A percentile compares a stretch with the other conserved stretches of the same genome.
Conservation (phyloP, 2,113 vertebrate genomes). For the Rostratula benghalensis region DNA sequence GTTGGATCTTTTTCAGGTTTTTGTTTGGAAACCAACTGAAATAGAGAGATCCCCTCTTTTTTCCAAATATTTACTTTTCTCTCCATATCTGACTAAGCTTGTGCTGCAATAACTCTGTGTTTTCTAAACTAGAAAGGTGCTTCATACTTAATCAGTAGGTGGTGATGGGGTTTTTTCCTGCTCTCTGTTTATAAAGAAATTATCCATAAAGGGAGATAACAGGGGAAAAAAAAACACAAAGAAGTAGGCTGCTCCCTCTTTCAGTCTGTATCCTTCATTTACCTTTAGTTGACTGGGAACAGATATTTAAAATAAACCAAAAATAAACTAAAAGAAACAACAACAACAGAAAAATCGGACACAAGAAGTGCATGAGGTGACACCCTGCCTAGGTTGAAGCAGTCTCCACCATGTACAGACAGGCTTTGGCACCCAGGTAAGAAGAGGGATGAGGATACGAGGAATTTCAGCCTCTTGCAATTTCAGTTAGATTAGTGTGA, state of each 20-base stretch:
- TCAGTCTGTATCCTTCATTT: neutral
- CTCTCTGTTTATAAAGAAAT: neutral
- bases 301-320: neutral
- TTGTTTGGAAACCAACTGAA: neutral
- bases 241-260: neutral
- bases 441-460: neutral
- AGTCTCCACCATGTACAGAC: fast-evolving
- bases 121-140: neutral
- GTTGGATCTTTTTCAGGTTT: neutral
- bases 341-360: neutral
- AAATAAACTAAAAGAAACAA: neutral
- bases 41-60: neutral
- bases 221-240: neutral
- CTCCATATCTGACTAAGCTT: neutral
- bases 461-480: neutral
- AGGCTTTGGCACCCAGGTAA: neutral
- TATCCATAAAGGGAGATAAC: neutral
- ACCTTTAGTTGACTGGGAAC: neutral
- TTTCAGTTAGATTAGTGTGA: neutral
- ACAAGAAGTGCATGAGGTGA: neutral
- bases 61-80: neutral
- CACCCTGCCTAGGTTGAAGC: neutral
- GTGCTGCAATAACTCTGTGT: neutral
- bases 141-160: neutral
- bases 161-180: neutral